Conservation (phyloP, 2,888 invertebrate genomes). For the Platycnemis pennipes region DNA sequence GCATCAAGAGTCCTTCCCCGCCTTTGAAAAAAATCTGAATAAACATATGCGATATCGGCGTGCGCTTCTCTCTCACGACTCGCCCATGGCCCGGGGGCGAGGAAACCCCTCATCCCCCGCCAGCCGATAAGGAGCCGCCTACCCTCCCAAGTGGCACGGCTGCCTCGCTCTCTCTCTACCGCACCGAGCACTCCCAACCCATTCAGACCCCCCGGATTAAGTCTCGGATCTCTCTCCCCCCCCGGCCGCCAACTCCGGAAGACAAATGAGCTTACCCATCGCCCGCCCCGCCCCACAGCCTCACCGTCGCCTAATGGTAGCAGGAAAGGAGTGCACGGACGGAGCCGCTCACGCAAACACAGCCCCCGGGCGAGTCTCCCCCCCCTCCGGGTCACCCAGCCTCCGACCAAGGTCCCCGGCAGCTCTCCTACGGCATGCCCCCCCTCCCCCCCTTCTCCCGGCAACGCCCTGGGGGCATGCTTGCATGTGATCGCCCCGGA, state of each 20-base stretch:
- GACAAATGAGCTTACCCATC: constrained; percentile 63
- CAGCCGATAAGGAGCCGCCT: not conserved
- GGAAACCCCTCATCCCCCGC: not conserved
- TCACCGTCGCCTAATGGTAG: constrained; percentile 42
- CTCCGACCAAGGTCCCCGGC: constrained; percentile 32
- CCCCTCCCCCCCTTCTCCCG: not conserved
- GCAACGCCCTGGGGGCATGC: not conserved
- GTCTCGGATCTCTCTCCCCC: constrained; percentile 8
- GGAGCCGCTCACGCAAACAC: constrained; percentile 33
- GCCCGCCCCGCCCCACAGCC: not conserved
- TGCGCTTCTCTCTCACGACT: not conserved
- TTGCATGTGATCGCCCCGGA: not conserved
- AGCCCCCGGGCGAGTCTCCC: not conserved
- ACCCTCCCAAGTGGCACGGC: not conserved
- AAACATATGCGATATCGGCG: constrained; percentile 16
- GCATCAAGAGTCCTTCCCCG: constrained; percentile 48
- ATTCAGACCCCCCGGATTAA: constrained; percentile 13
- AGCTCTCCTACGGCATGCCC: not conserved
- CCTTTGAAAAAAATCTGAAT: constrained; percentile 41
- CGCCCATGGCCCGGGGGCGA: not conserved
- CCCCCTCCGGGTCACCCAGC: not conserved
- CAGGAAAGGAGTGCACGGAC: constrained; percentile 52
- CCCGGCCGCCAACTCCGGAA: constrained; percentile 30
- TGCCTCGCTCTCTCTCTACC: not conserved
- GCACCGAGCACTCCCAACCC: not conserved